Percentiles rank a stretch among this genome's conserved stretches.
Evolutionary conservation across 2,113 vertebrate genomes (phyloP).

Genomic region (Odontesthes bonariensis): DNA sequence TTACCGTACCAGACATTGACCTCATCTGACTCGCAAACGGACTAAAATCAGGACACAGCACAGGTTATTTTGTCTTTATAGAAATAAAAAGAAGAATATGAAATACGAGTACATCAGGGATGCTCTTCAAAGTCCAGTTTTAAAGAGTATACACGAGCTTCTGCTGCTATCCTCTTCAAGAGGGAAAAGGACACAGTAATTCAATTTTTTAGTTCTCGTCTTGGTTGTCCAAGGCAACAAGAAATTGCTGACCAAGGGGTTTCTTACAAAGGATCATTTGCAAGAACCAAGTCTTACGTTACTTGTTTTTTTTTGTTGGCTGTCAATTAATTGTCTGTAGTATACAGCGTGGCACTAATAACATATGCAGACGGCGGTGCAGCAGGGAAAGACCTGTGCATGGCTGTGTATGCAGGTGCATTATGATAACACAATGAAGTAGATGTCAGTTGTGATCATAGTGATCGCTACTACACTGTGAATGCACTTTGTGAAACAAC

Average conservation of each 20-base stretch:
- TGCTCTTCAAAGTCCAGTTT: neutral
- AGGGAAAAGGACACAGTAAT: slow-evolving; percentile 41
- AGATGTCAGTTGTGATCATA: slow-evolving; percentile 37
- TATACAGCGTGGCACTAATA: slow-evolving; percentile 27
- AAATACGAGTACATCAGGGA: neutral
- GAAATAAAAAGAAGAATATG: too few species aligned
- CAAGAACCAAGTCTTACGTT: slow-evolving; percentile 31
- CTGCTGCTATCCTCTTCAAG: slow-evolving; percentile 11
- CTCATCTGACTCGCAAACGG: slow-evolving; percentile 14
- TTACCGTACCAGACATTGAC: neutral
- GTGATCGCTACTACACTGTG: slow-evolving; percentile 29
- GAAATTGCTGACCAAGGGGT: slow-evolving; percentile 36
- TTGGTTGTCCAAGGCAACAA: slow-evolving; percentile 37
- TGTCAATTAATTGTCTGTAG: slow-evolving; percentile 29
- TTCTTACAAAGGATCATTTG: slow-evolving; percentile 42
- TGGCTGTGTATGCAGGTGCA: slow-evolving; percentile 9
- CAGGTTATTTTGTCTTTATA: neutral
- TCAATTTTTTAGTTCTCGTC: slow-evolving; percentile 52
- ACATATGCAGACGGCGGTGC: slow-evolving; percentile 10
- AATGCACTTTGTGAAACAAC: slow-evolving; percentile 8
- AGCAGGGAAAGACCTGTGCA: slow-evolving; percentile 19
- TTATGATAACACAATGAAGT: slow-evolving; percentile 35
- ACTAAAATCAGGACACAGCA: neutral
- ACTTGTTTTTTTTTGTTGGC: slow-evolving; percentile 36
- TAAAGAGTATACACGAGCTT: slow-evolving; percentile 37